phyloP scores from a whole-genome alignment of 1,140 invertebrate genomes.

The Drosophila kohkoa region DNA sequence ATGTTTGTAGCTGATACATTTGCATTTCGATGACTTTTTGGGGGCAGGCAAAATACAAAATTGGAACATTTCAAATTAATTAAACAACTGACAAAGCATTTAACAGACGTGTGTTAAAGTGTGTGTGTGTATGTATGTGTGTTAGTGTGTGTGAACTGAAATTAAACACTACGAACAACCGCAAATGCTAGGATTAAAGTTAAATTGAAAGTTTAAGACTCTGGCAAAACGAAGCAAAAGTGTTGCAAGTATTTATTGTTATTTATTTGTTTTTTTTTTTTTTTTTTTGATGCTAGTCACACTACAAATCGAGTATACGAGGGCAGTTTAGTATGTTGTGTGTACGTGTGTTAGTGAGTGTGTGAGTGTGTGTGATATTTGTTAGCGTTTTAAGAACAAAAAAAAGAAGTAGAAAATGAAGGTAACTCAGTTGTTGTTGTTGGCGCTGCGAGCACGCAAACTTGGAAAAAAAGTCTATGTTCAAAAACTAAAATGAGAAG shows the following conservation, averaged over 20 bases:
- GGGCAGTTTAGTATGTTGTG: conserved; percentile 6
- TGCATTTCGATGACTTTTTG: conserved; percentile 60
- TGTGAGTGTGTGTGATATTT: conserved; percentile 1
- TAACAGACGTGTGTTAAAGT: conserved; percentile 41
- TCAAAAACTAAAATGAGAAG: neutral
- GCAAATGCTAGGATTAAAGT: conserved; percentile 37
- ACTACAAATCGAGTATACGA: conserved; percentile 36
- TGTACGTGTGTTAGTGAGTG: conserved; percentile 13
- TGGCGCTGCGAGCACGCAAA: neutral
- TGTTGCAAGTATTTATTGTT: conserved; percentile 17
- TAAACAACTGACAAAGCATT: conserved; percentile 69
- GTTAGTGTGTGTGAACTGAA: conserved; percentile 3
- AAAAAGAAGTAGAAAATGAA: neutral
- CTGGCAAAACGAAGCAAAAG: conserved; percentile 48
- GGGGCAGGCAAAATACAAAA: conserved; percentile 45
- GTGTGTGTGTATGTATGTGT: conserved; percentile 8
- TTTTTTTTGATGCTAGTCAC: conserved; percentile 22
- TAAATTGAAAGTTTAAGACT: conserved; percentile 17
- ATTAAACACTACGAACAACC: conserved; percentile 34
- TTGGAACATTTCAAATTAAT: conserved; percentile 72
- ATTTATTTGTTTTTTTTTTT: neutral
- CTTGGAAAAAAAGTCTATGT: neutral
- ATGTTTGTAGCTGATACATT: conserved; percentile 57
- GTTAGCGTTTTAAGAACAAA: conserved; percentile 1
- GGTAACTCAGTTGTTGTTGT: neutral